phyloP scores from a whole-genome alignment of 2,797 vertebrate genomes.

The Hypotaenidia okinawae region DNA sequence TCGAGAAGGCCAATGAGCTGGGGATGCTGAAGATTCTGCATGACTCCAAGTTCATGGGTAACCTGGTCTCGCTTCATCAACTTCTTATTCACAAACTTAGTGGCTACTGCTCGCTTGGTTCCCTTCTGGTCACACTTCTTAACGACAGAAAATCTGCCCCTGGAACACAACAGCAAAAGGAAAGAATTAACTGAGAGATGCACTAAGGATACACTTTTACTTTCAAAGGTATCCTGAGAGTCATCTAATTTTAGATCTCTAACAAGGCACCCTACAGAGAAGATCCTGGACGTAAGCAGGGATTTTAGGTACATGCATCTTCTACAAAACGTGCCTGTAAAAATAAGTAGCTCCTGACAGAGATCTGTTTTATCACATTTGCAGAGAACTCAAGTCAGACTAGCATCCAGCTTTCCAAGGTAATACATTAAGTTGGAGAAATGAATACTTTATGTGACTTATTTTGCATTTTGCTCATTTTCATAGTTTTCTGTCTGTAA shows the following conservation, averaged over 20 bases:
- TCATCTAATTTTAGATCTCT: not conserved
- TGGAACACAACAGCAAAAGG: slow-evolving; percentile 56
- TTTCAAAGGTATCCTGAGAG: not conserved
- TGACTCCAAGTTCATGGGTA: slow-evolving; percentile 92
- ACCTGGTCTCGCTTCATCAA: slow-evolving; percentile 96
- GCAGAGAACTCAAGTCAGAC: not conserved
- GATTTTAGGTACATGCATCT: not conserved
- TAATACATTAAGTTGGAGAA: not conserved
- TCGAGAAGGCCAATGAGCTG: slow-evolving; percentile 91
- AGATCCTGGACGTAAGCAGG: not conserved
- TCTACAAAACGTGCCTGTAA: not conserved
- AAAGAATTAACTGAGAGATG: not conserved
- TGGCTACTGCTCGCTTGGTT: slow-evolving; percentile 89
- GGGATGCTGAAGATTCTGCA: slow-evolving; percentile 93
- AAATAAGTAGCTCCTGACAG: not conserved
- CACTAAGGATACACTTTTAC: not conserved
- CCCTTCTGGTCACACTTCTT: slow-evolving; percentile 94
- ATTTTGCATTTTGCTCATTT: not conserved
- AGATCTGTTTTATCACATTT: not conserved
- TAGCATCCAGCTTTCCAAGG: not conserved
- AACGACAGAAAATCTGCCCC: slow-evolving; percentile 96
- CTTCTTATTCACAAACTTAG: slow-evolving; percentile 98
- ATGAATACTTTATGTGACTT: not conserved
- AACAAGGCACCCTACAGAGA: not conserved
- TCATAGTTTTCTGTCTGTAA: not conserved